Percentiles rank a stretch among this genome's conserved stretches.
Evolutionary conservation across 2,113 vertebrate species (phyloP).

Genomic region (Prolemur simus): DNA sequence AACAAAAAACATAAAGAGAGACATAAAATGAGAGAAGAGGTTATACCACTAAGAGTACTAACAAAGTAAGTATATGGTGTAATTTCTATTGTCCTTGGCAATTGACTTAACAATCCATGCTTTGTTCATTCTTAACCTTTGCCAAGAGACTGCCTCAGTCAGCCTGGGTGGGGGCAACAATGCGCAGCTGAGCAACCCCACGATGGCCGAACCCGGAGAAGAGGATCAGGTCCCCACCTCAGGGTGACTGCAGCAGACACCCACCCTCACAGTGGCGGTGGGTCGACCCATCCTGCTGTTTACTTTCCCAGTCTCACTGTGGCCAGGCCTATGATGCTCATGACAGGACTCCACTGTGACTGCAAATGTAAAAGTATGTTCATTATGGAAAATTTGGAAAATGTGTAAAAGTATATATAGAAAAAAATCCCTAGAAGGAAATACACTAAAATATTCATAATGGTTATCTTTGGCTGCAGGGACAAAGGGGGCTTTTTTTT

Average conservation of each 20-base stretch:
- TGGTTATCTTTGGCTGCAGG: background rate
- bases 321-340: background rate
- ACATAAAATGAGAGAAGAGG: slow-evolving; percentile 94
- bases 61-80: slow-evolving; percentile 89
- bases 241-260: too few relatives aligned
- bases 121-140: too few relatives aligned
- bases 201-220: too few relatives aligned
- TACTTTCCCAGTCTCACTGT: background rate
- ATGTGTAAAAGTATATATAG: background rate
- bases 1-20: slow-evolving; percentile 98
- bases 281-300: too few relatives aligned
- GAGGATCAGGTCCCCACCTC: too few relatives aligned
- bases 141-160: too few relatives aligned
- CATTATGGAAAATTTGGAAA: too few relatives aligned
- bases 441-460: background rate
- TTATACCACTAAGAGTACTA: slow-evolving; percentile 92
- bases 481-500: too few relatives aligned
- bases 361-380: background rate
- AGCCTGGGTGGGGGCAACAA: too few relatives aligned
- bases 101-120: slow-evolving; percentile 44
- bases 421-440: background rate
- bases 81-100: rapidly evolving
- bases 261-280: too few relatives aligned
- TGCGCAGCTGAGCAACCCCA: too few relatives aligned
- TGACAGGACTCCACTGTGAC: background rate